Evolutionary conservation across 2,113 vertebrate species (phyloP).

Genomic region (Grammomys surdaster): DNA sequence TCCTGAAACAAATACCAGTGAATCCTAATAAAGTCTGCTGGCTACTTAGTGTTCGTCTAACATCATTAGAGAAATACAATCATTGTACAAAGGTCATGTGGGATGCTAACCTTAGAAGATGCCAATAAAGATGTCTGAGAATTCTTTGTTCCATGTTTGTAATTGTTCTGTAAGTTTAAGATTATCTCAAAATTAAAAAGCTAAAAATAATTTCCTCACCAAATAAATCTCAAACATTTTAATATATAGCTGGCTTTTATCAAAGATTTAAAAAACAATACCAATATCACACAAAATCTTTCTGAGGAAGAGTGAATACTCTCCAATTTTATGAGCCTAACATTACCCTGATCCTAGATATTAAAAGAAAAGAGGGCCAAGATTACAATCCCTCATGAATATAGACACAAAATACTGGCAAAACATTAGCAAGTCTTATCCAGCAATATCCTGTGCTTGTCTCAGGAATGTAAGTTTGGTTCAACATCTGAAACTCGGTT

Average conservation of each 20-base stretch:
- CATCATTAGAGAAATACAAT: neutral
- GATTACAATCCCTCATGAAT: slow-evolving; percentile 60
- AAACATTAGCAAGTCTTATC: slow-evolving; percentile 57
- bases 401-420: slow-evolving; percentile 58
- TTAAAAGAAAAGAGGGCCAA: slow-evolving; percentile 56
- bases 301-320: slow-evolving; percentile 9
- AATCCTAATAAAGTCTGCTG: neutral
- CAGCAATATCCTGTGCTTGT: slow-evolving; percentile 71
- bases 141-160: slow-evolving; percentile 28
- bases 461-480: slow-evolving; percentile 52
- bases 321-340: slow-evolving; percentile 27
- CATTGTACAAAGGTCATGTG: neutral
- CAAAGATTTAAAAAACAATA: slow-evolving; percentile 60
- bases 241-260: slow-evolving; percentile 31
- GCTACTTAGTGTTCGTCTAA: neutral
- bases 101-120: slow-evolving; percentile 18
- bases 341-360: slow-evolving; percentile 47
- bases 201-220: slow-evolving; percentile 64
- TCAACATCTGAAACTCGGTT: slow-evolving; percentile 69
- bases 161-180: slow-evolving; percentile 41
- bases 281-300: slow-evolving; percentile 30
- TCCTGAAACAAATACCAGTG: neutral
- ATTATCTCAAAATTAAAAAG: slow-evolving; percentile 67
- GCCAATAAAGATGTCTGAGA: neutral
- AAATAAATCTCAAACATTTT: slow-evolving; percentile 48